phyloP scores from a whole-genome alignment of 1,140 invertebrate genomes.

The Anoplophora glabripennis region DNA sequence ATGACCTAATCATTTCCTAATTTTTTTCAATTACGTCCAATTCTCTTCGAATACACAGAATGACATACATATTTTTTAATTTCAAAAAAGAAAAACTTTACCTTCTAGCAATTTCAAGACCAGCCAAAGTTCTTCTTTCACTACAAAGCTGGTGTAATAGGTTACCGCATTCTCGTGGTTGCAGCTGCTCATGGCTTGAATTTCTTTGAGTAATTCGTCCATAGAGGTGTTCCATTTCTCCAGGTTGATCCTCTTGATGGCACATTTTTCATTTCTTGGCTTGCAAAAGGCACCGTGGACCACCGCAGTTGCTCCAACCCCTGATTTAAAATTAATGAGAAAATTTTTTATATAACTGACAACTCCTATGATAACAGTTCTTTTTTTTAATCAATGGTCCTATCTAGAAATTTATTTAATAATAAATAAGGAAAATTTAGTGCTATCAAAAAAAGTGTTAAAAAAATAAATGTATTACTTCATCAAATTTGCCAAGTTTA shows the following conservation, averaged over 20 bases:
- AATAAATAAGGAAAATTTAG: background rate
- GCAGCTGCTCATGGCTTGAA: conserved; percentile 98
- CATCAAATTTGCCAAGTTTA: no score
- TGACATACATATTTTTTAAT: no score
- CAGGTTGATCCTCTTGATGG: conserved; percentile 98
- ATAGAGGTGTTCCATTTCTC: conserved; percentile 99
- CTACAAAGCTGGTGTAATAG: conserved; percentile 98
- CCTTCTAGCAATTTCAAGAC: conserved; percentile 82
- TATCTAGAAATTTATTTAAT: no score
- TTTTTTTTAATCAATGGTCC: no score
- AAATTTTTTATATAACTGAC: background rate
- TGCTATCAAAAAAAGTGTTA: background rate
- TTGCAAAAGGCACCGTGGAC: conserved; percentile 94
- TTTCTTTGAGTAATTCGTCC: conserved; percentile 96
- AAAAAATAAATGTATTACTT: background rate
- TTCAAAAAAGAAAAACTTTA: conserved; percentile 20
- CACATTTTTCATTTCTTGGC: conserved; percentile 91
- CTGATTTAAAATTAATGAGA: conserved; percentile 48
- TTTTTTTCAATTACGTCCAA: no score
- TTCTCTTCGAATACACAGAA: no score
- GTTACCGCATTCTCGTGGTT: conserved; percentile 99
- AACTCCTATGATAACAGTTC: background rate
- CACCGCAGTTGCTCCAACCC: conserved; percentile 93
- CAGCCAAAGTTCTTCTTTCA: conserved; percentile 96
- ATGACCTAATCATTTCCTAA: no score